Conservation (phyloP, 1,140 invertebrate species). For the Tribolium castaneum region DNA sequence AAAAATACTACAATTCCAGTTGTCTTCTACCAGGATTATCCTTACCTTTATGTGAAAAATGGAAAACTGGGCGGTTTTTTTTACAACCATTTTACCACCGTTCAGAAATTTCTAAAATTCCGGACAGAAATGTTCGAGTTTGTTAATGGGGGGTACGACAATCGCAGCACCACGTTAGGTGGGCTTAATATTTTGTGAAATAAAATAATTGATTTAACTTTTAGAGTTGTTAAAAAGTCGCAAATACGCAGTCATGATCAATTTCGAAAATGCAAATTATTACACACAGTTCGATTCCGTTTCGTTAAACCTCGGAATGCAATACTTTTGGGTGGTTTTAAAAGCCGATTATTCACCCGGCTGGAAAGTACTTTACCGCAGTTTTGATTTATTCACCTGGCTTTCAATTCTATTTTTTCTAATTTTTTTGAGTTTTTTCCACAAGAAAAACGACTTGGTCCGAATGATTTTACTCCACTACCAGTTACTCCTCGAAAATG, state of each 20-base stretch:
- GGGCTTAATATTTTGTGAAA: not conserved
- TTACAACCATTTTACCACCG: not conserved
- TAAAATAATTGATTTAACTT: no score
- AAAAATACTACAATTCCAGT: not conserved
- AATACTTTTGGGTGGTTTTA: not conserved
- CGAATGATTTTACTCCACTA: not conserved
- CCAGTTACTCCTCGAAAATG: not conserved
- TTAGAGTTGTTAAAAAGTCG: not conserved
- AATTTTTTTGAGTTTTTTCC: not conserved
- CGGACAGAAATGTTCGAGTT: not conserved
- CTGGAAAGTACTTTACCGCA: not conserved
- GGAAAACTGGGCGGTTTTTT: not conserved
- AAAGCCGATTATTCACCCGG: not conserved
- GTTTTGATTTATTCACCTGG: not conserved
- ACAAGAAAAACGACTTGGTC: not conserved
- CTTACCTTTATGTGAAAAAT: not conserved
- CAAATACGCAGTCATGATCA: not conserved
- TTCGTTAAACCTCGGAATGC: not conserved
- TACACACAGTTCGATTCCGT: not conserved
- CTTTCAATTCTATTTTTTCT: not conserved
- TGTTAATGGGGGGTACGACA: not conserved
- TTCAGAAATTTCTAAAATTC: not conserved
- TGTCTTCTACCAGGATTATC: not conserved
- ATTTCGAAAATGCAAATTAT: not conserved
- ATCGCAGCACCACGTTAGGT: not conserved